Base-by-base conservation (phyloP, 2,113 vertebrate genomes). In the Saccopteryx leptura region DNA sequence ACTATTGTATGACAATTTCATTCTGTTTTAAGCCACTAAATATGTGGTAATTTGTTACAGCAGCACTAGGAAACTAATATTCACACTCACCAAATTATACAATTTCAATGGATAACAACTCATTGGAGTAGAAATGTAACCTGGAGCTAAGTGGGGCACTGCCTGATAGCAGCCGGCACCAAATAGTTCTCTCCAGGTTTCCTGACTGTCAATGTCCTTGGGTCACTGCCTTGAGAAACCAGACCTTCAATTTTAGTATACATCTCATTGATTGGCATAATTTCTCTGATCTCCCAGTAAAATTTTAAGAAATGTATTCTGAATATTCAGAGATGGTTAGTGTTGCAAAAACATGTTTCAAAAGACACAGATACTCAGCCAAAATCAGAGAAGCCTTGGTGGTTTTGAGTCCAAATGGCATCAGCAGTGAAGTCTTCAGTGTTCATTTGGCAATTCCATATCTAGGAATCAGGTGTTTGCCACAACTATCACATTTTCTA, bases 401-500 rank as follows among this genome's bases (percentile, higher is more conserved):
- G 13, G 26, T 12, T 97, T 92, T 39, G 9, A 84, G 50, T 84
- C 60, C 66, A 96, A 97, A 92, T 88, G 39, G 12, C 19, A 21
- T 58, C 48, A 12, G 69, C 52, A 7, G 0, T 79, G 65, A 65
- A 58, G 92, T 76, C 56, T 87, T 76, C 81, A 83, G 6, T 92
- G 84, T 33, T 91, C 54, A 9, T 88, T 84, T 93, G 74, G 72
- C 46, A 46, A 4, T 69, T 72, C 54, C 7, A 52, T 31, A 80
- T 93, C 82, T 46, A 33, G 50, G 23, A 95, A 58, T 81, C 46
- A 66, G 66, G 11, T 23, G 33, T 2, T 46, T 28, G 24, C 33
- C 50, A 48, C 12, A n/a, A 14, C 9, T 31, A 21, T 24, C 66
- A 48, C 14, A 58, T 94, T 95, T 97, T 90, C 90, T 90, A 75